A percentile compares a stretch with the other conserved stretches of the same genome.
Evolutionary conservation across 2,888 invertebrate species (phyloP).

Genomic region (Tromatobia lineatoria): DNA sequence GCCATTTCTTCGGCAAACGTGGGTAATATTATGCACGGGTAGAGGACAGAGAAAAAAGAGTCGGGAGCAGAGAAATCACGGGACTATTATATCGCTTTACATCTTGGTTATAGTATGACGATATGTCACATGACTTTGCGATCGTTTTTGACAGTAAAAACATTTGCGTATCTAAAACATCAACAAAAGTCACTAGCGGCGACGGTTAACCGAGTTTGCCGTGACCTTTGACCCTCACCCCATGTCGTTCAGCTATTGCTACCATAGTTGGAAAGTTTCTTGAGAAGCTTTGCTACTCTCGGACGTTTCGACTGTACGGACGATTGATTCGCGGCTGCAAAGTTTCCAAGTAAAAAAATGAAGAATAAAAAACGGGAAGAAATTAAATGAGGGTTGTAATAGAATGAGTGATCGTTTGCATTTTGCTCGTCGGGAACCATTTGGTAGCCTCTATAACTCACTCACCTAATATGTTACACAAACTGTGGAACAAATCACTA

Average conservation of each 20-base stretch:
- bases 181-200: conserved; percentile 31
- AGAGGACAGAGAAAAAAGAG: neutral
- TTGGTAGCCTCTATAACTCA: neutral
- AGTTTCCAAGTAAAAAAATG: conserved; percentile 17
- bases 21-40: neutral
- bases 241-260: conserved; percentile 1
- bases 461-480: neutral
- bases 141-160: conserved; percentile 48
- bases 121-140: conserved; percentile 12
- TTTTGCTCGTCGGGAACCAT: conserved; percentile 9
- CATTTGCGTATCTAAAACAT: conserved; percentile 50
- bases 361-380: neutral
- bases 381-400: conserved; percentile 8
- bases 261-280: conserved; percentile 31
- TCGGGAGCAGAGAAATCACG: neutral
- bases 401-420: conserved; percentile 3
- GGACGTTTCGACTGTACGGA: conserved; percentile 37
- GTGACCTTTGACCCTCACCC: conserved; percentile 31
- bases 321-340: conserved; percentile 40
- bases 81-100: conserved; percentile 40
- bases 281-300: conserved; percentile 7
- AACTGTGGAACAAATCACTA: too few relatives aligned
- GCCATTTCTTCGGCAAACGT: conserved; percentile 51
- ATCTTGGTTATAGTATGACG: conserved; percentile 59
- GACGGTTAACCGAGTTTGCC: conserved; percentile 18